Conservation (phyloP, 1,140 invertebrate species). For the Zaprionus kolodkinae region DNA sequence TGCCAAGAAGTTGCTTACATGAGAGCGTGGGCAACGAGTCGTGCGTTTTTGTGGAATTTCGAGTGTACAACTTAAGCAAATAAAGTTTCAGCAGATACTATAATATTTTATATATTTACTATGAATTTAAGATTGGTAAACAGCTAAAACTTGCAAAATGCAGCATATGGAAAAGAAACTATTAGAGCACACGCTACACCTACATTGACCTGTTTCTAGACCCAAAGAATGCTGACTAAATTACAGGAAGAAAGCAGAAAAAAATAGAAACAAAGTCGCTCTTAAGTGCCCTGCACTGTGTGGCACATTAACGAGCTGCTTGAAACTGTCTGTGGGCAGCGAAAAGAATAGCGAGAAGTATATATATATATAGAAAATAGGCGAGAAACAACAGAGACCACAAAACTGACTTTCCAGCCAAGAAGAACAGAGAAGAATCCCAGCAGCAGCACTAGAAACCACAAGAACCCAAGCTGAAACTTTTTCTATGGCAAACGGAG, state of each 20-base stretch:
- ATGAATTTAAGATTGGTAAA: background rate
- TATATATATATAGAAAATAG: constrained; percentile 5
- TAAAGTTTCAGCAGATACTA: too few species aligned
- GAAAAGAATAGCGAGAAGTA: constrained; percentile 6
- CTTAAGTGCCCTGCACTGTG: constrained; percentile 47
- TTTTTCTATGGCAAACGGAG: constrained; percentile 46
- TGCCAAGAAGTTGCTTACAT: constrained; percentile 36
- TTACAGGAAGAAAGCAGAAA: constrained; percentile 38
- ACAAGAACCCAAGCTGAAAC: constrained; percentile 25
- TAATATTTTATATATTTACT: constrained; percentile 13
- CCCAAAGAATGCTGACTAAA: constrained; percentile 61
- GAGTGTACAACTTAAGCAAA: constrained; percentile 23
- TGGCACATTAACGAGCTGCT: constrained; percentile 55
- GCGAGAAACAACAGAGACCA: constrained; percentile 63
- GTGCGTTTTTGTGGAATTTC: constrained; percentile 18
- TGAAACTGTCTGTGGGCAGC: constrained; percentile 37
- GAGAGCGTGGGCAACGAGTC: constrained; percentile 16
- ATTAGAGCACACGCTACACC: constrained; percentile 17
- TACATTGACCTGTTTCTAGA: background rate
- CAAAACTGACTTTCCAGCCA: constrained; percentile 71
- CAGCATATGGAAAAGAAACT: background rate
- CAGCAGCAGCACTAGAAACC: constrained; percentile 32
- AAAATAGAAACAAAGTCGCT: constrained; percentile 40
- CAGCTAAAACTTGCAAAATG: background rate
- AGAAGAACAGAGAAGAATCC: constrained; percentile 32